A percentile compares a stretch with the other conserved stretches of the same genome.
Evolutionary conservation across 2,113 vertebrate genomes (phyloP).

Genomic region (Hiodon tergisus): DNA sequence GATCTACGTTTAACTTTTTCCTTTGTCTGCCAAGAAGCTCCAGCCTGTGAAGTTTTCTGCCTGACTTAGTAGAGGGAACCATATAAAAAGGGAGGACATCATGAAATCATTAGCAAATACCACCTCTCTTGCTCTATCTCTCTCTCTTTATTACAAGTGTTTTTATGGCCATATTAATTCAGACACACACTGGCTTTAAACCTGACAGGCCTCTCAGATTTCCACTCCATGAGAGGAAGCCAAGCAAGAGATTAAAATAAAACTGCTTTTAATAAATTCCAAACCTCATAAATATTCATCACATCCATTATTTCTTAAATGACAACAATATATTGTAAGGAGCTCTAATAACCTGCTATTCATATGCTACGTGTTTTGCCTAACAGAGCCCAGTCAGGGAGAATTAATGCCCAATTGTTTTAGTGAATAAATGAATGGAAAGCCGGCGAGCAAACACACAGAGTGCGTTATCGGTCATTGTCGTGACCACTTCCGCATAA

Average conservation of each 20-base stretch:
- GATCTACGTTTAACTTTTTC: background rate
- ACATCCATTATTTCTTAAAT: conserved; percentile 36
- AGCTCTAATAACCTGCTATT: conserved; percentile 30
- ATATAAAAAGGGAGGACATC: conserved; percentile 2
- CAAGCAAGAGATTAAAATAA: conserved; percentile 25
- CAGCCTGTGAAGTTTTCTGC: background rate
- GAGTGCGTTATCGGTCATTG: background rate
- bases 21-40: background rate
- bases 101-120: conserved; percentile 20
- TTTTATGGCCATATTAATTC: conserved; percentile 15
- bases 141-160: conserved; percentile 3
- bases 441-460: background rate
- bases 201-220: background rate
- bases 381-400: conserved; percentile 13
- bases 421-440: conserved; percentile 11
- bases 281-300: conserved; percentile 33
- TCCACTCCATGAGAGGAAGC: background rate
- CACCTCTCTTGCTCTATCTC: background rate
- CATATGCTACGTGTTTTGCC: conserved; percentile 25
- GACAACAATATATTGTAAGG: conserved; percentile 30
- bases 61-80: background rate
- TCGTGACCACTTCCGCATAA: background rate
- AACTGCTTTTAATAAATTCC: conserved; percentile 32
- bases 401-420: conserved; percentile 31
- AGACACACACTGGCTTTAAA: conserved; percentile 18